Evolutionary conservation across 2,797 vertebrate genomes (phyloP), one percentile per base, ranked within the genome.

Genomic region (Enteromius viviparus): DNA sequence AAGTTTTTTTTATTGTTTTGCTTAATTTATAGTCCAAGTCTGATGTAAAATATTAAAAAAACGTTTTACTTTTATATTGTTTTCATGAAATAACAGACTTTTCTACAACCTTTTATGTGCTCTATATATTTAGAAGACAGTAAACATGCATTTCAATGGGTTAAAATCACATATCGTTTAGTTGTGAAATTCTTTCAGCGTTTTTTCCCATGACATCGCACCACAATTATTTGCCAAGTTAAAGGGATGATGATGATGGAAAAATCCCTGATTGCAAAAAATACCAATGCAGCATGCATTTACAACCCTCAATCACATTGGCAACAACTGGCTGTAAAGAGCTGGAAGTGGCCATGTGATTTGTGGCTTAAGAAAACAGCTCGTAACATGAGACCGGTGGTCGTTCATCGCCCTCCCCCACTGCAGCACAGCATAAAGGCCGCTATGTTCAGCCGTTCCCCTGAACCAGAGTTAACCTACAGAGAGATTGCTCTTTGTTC

Each of bases 341-440:
- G 77, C 90, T 88, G 85, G 83, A 85, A 89, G 86, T 88, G 76
- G 84, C 80, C 84, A 88, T 87, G 88, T 91, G 89, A 94, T 93
- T 91, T 93, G 92, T 92, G 93, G 93, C 92, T 92, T 93, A 93
- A 93, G 93, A 93, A 95, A 93, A 94, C 93, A 91, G 91, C 92
- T 91, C 91, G 93, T 92, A 95, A 95, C 91, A 87, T 88, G 93
- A 95, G 91, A 91, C 93, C 88, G 91, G 90, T 91, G 90, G 89
- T 90, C 89, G 88, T 87, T 91, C 85, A 82, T 53, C 58, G 76
- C 88, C 87, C 90, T 87, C 90, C 89, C 91, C 89, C 89, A 88
- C 90, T 88, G 89, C 88, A 89, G 84, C 78, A 86, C 88, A 90
- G 86, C 90, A 93, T 91, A 93, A 88, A 81, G 85, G 88, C 90